Evolutionary conservation across 2,113 vertebrate genomes (phyloP).

Genomic region (Ammodytes marinus): DNA sequence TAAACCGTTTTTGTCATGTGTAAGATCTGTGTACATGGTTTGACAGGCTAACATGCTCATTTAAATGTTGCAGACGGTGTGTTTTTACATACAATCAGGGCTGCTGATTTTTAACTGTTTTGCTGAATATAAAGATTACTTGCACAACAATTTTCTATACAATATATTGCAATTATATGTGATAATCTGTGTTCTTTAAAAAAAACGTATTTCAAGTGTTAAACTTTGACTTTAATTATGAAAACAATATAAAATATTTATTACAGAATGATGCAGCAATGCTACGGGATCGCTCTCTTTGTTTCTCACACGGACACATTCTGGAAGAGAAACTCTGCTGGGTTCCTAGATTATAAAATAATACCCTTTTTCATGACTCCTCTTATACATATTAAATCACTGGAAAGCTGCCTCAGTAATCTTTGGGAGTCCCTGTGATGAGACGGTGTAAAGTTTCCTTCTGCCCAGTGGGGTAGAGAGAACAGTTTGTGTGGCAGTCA

Average conservation of each 20-base stretch:
- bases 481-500: constrained; percentile 58
- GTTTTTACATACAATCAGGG: too few species aligned
- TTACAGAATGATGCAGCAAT: not conserved
- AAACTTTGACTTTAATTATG: not conserved
- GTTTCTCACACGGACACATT: not conserved
- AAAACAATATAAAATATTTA: constrained; percentile 20
- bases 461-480: constrained; percentile 33
- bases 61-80: too few species aligned
- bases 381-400: constrained; percentile 33
- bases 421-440: constrained; percentile 29
- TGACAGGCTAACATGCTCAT: too few species aligned
- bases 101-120: too few species aligned
- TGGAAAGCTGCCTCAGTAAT: constrained; percentile 53
- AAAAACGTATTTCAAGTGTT: not conserved
- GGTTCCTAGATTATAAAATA: constrained; percentile 45
- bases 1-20: too few species aligned
- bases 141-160: too few species aligned
- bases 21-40: too few species aligned
- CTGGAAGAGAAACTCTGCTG: constrained; percentile 26
- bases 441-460: constrained; percentile 41
- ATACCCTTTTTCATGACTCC: constrained; percentile 34
- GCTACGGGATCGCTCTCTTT: constrained; percentile 3
- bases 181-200: not conserved
- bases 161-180: not conserved
- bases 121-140: too few species aligned